phyloP scores from a whole-genome alignment of 2,888 invertebrate genomes.

The Prenolepis imparis region DNA sequence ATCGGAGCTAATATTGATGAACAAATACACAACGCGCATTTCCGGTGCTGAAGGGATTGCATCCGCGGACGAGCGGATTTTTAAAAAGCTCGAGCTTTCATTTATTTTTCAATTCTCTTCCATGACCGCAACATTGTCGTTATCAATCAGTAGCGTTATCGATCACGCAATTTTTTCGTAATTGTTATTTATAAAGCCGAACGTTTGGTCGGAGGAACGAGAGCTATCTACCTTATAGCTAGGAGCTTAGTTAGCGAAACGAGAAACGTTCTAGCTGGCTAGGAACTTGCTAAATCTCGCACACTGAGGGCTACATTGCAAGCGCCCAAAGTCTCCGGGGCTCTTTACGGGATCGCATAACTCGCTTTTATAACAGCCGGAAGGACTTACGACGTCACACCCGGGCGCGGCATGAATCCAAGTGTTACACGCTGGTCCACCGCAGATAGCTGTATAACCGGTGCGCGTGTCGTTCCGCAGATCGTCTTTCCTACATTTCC shows the following conservation, averaged over 20 bases:
- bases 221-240: neutral
- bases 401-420: constrained; percentile 4
- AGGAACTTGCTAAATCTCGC: constrained; percentile 28
- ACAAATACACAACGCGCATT: neutral
- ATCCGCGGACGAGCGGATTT: constrained; percentile 4
- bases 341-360: constrained; percentile 45
- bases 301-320: neutral
- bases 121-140: constrained; percentile 13
- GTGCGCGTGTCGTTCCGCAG: neutral
- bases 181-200: constrained; percentile 39
- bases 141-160: constrained; percentile 3
- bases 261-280: neutral
- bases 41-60: neutral
- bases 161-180: constrained; percentile 24
- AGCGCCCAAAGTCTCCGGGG: constrained; percentile 35
- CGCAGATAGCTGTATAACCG: neutral
- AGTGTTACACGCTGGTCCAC: neutral
- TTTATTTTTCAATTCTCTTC: constrained; percentile 32
- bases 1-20: constrained; percentile 23
- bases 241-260: neutral
- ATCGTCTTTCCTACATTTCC: neutral
- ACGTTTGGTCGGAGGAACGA: constrained; percentile 10
- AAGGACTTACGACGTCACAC: constrained; percentile 28
- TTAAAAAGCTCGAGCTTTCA: constrained; percentile 25
- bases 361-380: constrained; percentile 42